phyloP scores from a whole-genome alignment of 2,113 vertebrate genomes.

The Orthonyx spaldingii region DNA sequence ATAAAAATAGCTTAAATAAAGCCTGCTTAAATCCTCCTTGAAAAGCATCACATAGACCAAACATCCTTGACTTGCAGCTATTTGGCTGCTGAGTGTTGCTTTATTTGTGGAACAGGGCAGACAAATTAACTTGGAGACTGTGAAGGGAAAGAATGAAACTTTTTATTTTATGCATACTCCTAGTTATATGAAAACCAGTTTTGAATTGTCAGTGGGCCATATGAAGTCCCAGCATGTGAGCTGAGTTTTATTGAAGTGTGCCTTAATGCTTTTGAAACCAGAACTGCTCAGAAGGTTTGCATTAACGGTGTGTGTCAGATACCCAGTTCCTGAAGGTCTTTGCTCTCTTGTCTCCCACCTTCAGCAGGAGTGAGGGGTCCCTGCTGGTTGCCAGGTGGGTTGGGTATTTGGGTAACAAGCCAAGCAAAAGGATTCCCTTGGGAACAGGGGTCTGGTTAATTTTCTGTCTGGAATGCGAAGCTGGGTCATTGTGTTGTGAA shows the following conservation, averaged over 20 bases:
- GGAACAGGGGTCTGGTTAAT: neutral
- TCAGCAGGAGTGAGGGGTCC: neutral
- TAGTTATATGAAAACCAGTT: neutral
- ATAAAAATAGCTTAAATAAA: neutral
- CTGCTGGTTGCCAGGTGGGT: neutral
- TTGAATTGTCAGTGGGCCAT: neutral
- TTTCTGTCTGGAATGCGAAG: neutral
- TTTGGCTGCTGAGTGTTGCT: neutral
- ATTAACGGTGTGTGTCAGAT: neutral
- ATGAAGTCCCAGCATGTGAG: neutral
- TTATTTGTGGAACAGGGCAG: neutral
- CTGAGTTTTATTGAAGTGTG: neutral
- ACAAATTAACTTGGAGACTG: neutral
- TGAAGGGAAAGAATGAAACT: neutral
- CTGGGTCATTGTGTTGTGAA: neutral
- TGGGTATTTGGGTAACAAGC: neutral
- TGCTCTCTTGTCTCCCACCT: neutral
- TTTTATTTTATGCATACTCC: neutral
- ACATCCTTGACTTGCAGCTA: neutral
- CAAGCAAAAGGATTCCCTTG: neutral
- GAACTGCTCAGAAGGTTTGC: neutral
- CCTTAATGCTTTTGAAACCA: neutral
- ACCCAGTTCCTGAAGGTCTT: neutral
- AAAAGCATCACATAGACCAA: neutral
- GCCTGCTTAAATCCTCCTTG: neutral